Percentiles rank a stretch among this genome's conserved stretches.
Conservation (phyloP, 2,113 vertebrate species). For the Chaenogobius annularis region DNA sequence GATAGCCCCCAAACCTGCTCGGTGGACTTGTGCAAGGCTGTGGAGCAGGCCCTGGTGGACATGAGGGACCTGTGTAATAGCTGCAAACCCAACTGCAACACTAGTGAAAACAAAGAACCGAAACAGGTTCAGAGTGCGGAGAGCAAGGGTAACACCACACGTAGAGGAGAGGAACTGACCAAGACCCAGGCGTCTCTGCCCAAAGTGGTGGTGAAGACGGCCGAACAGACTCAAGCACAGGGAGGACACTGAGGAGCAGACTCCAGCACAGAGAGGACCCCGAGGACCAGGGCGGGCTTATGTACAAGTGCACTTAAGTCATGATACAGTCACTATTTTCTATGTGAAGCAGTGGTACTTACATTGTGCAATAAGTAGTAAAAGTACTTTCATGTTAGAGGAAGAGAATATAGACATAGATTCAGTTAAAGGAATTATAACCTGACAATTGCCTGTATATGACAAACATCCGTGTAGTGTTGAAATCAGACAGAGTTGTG, state of each 20-base stretch:
- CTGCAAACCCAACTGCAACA: slow-evolving; percentile 32
- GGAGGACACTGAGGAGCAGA: slow-evolving; percentile 20
- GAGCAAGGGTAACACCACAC: slow-evolving; percentile 29
- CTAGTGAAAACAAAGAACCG: slow-evolving; percentile 14
- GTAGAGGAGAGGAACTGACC: slow-evolving; percentile 14
- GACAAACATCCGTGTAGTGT: neutral
- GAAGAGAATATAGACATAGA: neutral
- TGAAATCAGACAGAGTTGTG: neutral
- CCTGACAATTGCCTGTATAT: neutral
- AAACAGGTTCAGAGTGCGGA: slow-evolving; percentile 38
- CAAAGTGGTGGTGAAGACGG: slow-evolving; percentile 40
- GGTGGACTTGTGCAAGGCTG: slow-evolving; percentile 77
- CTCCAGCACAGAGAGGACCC: neutral
- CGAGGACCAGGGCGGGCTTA: neutral
- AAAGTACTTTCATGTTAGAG: neutral
- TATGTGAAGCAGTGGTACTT: slow-evolving; percentile 14
- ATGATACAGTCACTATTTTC: slow-evolving; percentile 23
- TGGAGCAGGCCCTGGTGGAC: slow-evolving; percentile 83
- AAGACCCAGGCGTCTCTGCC: slow-evolving; percentile 33
- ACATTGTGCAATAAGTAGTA: neutral
- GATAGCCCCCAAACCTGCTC: slow-evolving; percentile 86
- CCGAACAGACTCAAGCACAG: slow-evolving; percentile 36
- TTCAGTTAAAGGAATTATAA: slow-evolving; percentile 8
- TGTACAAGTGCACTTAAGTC: slow-evolving; percentile 9
- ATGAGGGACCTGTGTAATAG: slow-evolving; percentile 84